Evolutionary conservation across 1,140 invertebrate species (phyloP), one percentile per base, ranked within the genome.

Genomic region (Vanessa atalanta): DNA sequence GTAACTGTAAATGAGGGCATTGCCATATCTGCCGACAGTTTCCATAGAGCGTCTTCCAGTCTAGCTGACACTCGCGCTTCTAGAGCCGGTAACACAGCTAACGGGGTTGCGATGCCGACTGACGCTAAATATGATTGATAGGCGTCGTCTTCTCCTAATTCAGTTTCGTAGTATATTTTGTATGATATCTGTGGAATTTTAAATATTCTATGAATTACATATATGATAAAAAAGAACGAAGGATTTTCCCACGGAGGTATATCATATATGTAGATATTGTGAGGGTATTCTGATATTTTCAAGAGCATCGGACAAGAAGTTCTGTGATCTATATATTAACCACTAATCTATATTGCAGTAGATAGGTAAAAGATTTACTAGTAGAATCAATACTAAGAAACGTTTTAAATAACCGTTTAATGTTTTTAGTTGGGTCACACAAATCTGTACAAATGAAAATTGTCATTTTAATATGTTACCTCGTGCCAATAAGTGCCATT

Each of bases 401-500:
- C 9, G 6, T 8, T 43, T 31, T 31, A 31, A 31, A 31, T 6
- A 43, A 43, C 37, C 9, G 37, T 43, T 43, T 0, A 43, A 43
- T 5, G 37, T 43, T 5, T 43, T 11, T 43, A 0, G 6, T 0
- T 43, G 37, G 1, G 37, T 43, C 7, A 43, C 7, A 8, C 37
- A 43, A 43, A 9, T 43, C 37, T 8, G 26, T 43, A 3, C 6
- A 43, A 8, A 31, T 8, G 37, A 9, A 37, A 43, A 43, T 43
- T 43, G 9, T 9, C 37, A 43, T 5, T 43, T 9, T 20, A 16
- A 7, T 2, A 3, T 13, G 84, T 82, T 87, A 95, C 95, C 90
- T 95, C 93, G 64, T 94, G 83, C 93, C 93, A 94, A 60, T 93
- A 85, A 31, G 80, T 85, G 47, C 93, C 80, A 79, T 94, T 93